Evolutionary conservation across 1,140 invertebrate species (phyloP).

Genomic region (Solenopsis invicta): DNA sequence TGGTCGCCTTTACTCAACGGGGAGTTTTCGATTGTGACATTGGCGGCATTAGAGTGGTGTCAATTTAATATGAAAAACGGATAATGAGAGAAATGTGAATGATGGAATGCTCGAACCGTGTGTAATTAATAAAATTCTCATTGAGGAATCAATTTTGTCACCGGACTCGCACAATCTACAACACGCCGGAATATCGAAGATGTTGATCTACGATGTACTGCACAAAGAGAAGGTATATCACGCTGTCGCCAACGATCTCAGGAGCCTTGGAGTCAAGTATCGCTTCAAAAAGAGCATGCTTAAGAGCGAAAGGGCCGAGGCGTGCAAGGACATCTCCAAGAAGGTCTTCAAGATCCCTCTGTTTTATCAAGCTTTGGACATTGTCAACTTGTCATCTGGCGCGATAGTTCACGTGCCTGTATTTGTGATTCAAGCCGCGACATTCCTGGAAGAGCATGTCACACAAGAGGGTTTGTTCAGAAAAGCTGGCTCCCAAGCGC

Average conservation of each 20-base stretch:
- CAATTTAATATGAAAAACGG: constrained; percentile 55
- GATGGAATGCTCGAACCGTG: neutral
- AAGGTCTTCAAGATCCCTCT: constrained; percentile 89
- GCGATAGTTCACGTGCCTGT: constrained; percentile 90
- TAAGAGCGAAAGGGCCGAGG: constrained; percentile 83
- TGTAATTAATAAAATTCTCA: constrained; percentile 51
- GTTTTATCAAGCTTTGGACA: constrained; percentile 88
- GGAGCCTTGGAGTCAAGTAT: constrained; percentile 89
- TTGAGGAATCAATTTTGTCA: neutral
- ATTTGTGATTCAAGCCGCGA: constrained; percentile 91
- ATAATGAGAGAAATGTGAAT: neutral
- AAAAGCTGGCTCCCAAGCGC: constrained; percentile 93
- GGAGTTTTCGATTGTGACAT: neutral
- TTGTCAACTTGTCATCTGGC: constrained; percentile 88
- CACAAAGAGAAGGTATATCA: constrained; percentile 90
- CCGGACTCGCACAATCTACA: neutral
- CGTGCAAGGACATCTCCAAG: constrained; percentile 79
- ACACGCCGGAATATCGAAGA: constrained; percentile 80
- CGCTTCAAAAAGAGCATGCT: constrained; percentile 88
- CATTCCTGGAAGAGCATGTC: constrained; percentile 90
- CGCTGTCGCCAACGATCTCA: constrained; percentile 88
- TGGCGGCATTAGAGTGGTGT: constrained; percentile 16
- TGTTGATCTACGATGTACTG: constrained; percentile 90
- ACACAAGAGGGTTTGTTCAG: constrained; percentile 94
- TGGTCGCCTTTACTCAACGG: neutral